phyloP scores from a whole-genome alignment of 92 coral and sea anemone species.

The Zoanthus solanderi region DNA sequence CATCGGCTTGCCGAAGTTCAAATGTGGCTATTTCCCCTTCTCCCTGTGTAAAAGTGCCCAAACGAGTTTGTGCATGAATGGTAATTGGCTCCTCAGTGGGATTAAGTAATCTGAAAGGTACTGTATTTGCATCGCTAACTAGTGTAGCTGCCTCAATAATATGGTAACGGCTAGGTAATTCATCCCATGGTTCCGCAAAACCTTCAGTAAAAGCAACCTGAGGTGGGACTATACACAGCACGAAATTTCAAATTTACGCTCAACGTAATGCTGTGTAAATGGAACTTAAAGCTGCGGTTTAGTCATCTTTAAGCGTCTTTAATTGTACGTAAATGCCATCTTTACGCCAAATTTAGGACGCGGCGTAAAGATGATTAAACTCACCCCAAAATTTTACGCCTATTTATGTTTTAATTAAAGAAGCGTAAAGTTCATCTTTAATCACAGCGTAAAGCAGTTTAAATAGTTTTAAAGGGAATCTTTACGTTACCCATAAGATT shows the following conservation, averaged over 20 bases:
- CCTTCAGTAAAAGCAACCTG: not conserved
- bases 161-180: not conserved
- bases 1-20: slow-evolving; percentile 4
- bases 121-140: not conserved
- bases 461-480: no score
- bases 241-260: no score
- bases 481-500: no score
- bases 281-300: no score
- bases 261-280: no score
- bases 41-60: not conserved
- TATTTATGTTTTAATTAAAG: no score
- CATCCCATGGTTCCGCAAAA: not conserved
- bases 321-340: no score
- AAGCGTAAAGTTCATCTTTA: not conserved
- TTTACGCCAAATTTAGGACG: no score
- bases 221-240: not conserved
- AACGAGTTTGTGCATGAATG: not conserved
- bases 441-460: no score
- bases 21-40: not conserved
- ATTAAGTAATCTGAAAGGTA: slow-evolving; percentile 9
- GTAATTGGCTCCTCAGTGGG: slow-evolving; percentile 1
- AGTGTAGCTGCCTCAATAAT: not conserved
- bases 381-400: no score
- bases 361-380: no score
- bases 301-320: no score